Base-by-base conservation (phyloP, 2,113 vertebrate species). In the Trachemys scripta region DNA sequence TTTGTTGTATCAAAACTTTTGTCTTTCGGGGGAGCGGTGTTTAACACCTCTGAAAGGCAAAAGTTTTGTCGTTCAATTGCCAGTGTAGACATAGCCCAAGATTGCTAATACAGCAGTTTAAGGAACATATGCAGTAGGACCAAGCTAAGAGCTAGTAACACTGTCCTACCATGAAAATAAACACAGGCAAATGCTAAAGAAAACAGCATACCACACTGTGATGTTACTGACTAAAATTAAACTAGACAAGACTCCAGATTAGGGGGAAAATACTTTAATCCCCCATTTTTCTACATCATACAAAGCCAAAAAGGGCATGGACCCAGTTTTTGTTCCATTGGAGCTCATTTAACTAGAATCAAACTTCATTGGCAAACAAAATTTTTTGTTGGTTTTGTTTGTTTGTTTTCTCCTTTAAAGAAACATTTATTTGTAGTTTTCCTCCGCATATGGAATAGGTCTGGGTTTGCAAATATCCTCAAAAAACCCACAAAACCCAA, bases 381-480 rank as follows among this genome's bases (percentile, higher is more conserved):
- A n/a, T 69, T 35, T 69, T 3, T 69, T 69, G 59, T 12, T 14
- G 59, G 29, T 29, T 69, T 69, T 69, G 31, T 69, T 69, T 12
- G 56, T 29, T 10, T 69, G 62, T 69, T 69, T 69, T 35, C 8
- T n/a, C 35, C 17, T 69, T n/a, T 31, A 50, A 81, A 90, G 87
- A 5, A 95, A 0, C 5, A 79, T 90, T 3, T 1, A 0, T 17
- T 24, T 90, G 27, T 12, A 47, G 2, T 69, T 69, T 81, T 81
- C 29, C 51, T 69, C 4, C 56, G 7, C n/a, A 89, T 59, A 49
- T 11, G 17, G 1, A 6, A 19, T 76, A 78, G 91, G 1, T 51
- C 93, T 92, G 38, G 38, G 69, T 81, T 62, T 92, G 72, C 29
- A 72, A 88, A 3, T 87, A 42, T 94, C 94, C 89, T 25, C 72